Conservation (phyloP, 2,888 invertebrate genomes). For the Lepidochrysops patricia region DNA sequence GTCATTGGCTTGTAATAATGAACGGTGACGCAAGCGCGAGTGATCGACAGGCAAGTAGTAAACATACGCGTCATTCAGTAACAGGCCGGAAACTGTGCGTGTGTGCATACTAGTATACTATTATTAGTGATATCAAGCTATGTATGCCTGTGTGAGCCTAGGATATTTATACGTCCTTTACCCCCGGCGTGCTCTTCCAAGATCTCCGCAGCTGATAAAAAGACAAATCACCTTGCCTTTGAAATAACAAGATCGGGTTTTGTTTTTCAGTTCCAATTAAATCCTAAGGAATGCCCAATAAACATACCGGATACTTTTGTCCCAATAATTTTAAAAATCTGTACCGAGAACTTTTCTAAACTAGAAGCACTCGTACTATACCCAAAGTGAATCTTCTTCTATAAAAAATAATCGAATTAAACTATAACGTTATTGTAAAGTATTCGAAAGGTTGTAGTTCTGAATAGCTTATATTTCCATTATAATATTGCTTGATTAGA, state of each 20-base stretch:
- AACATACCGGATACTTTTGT: not conserved
- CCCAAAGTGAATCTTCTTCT: too few species aligned
- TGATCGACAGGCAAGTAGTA: conserved; percentile 63
- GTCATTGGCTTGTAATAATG: conserved; percentile 28
- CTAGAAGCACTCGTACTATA: too few species aligned
- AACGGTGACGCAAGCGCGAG: conserved; percentile 51
- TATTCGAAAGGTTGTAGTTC: not conserved
- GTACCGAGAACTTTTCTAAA: too few species aligned
- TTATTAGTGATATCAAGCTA: too few species aligned
- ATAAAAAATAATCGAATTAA: not conserved
- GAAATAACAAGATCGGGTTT: not conserved
- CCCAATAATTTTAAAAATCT: not conserved
- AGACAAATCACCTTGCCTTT: not conserved
- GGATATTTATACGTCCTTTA: not conserved
- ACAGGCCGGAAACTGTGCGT: conserved; percentile 51
- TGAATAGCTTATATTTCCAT: not conserved
- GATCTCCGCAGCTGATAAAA: not conserved
- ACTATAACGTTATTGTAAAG: not conserved
- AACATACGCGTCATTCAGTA: conserved; percentile 65
- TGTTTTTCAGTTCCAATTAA: not conserved
- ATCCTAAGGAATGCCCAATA: not conserved
- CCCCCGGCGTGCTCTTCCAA: not conserved
- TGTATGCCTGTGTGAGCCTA: not conserved
- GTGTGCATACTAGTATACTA: conserved; percentile 27
- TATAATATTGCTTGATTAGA: not conserved